phyloP scores from a whole-genome alignment of 2,113 vertebrate genomes.

The Chitala chitala region DNA sequence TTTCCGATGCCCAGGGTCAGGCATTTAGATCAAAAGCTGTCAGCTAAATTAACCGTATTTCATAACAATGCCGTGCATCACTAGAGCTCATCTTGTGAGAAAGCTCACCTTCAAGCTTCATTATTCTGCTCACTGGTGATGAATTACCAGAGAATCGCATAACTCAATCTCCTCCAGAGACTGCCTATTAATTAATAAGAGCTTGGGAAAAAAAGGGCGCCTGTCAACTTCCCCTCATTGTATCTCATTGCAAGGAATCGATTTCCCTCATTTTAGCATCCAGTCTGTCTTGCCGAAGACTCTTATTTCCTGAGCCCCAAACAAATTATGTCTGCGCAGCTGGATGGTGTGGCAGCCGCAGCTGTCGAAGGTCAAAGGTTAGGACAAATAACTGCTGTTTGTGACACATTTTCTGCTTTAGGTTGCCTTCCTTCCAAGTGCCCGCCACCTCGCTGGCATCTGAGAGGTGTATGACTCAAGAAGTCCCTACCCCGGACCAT shows the following conservation, averaged over 20 bases:
- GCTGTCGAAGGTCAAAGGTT: slow-evolving; percentile 25
- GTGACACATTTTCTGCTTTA: background rate
- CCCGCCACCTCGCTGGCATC: too few relatives aligned
- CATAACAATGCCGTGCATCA: slow-evolving; percentile 24
- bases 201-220: slow-evolving; percentile 43
- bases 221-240: slow-evolving; percentile 45
- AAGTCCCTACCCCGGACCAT: background rate
- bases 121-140: slow-evolving; percentile 38
- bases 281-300: slow-evolving; percentile 47
- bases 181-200: slow-evolving; percentile 66
- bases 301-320: slow-evolving; percentile 44
- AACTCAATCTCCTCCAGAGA: slow-evolving; percentile 46
- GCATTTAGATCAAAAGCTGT: background rate
- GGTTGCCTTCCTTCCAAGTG: background rate
- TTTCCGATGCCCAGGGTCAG: background rate
- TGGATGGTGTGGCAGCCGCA: slow-evolving; percentile 31
- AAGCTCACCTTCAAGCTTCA: slow-evolving; percentile 47
- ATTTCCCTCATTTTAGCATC: slow-evolving; percentile 49
- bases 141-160: slow-evolving; percentile 47
- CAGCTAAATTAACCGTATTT: background rate
- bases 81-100: slow-evolving; percentile 35
- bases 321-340: slow-evolving; percentile 41
- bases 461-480: background rate
- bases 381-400: background rate
- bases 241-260: slow-evolving; percentile 63